Conservation (phyloP, 2,888 invertebrate species). For the Tipula helvola region DNA sequence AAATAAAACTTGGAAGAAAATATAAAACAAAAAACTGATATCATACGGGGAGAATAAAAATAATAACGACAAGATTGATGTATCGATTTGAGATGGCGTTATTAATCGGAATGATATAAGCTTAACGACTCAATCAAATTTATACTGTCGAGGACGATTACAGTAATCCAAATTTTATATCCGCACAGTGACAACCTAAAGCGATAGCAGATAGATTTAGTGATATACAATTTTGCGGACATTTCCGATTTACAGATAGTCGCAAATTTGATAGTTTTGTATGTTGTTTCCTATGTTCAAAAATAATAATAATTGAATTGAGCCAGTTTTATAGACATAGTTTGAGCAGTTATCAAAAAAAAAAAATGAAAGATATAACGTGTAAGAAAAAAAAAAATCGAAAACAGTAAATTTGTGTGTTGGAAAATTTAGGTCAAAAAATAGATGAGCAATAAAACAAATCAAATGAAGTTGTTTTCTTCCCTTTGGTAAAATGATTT, state of each 20-base stretch:
- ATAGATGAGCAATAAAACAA: neutral
- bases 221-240: neutral
- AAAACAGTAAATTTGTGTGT: neutral
- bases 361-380: neutral
- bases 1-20: neutral
- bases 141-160: neutral
- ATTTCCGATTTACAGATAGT: neutral
- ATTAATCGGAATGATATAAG: neutral
- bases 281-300: neutral
- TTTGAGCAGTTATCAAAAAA: neutral
- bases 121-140: neutral
- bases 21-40: neutral
- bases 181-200: neutral
- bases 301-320: neutral
- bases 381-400: neutral
- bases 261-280: neutral
- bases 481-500: neutral
- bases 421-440: neutral
- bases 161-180: neutral
- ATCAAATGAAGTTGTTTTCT: neutral
- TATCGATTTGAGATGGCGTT: neutral
- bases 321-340: neutral
- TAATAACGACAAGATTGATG: neutral
- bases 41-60: neutral
- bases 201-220: neutral